Conservation (phyloP, 1,140 invertebrate genomes). For the Aphidius ervi region DNA sequence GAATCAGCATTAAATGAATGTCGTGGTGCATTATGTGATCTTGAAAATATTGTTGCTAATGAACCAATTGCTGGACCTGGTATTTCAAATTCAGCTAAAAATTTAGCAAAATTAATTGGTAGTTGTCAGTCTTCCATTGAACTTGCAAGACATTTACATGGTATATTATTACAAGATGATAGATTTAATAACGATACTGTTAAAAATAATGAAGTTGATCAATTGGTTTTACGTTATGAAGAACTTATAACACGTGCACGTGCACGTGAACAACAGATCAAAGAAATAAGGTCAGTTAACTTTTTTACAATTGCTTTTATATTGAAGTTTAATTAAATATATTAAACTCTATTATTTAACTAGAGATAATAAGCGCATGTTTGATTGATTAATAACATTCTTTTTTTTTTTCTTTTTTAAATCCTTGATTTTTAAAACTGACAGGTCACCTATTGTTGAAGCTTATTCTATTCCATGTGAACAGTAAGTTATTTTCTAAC, state of each 20-base stretch:
- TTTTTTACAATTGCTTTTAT: conserved; percentile 12
- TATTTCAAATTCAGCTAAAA: conserved; percentile 53
- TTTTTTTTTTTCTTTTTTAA: conserved; percentile 22
- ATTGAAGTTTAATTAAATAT: neutral
- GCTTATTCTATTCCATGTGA: conserved; percentile 63
- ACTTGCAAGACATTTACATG: conserved; percentile 72
- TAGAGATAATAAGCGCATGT: neutral
- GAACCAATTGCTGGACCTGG: conserved; percentile 55
- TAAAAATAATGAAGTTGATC: conserved; percentile 62
- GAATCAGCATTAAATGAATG: conserved; percentile 64
- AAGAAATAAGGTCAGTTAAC: conserved; percentile 63
- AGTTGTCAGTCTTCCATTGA: conserved; percentile 72
- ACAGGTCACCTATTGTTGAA: conserved; percentile 59
- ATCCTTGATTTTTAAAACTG: conserved; percentile 32
- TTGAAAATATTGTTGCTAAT: conserved; percentile 55
- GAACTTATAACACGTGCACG: conserved; percentile 66
- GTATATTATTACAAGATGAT: conserved; percentile 69
- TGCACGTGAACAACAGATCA: conserved; percentile 68
- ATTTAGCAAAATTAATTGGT: conserved; percentile 63
- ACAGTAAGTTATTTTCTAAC: conserved; percentile 59
- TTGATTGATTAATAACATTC: conserved; percentile 24
- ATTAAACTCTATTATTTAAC: conserved; percentile 7
- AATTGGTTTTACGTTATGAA: conserved; percentile 65
- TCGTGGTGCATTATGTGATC: conserved; percentile 52
- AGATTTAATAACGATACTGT: conserved; percentile 64